These are phyloP conservation scores for Forpus xanthops DNA, from an alignment of 2,797 vertebrate species.

Conservation along the genomic window DNA sequence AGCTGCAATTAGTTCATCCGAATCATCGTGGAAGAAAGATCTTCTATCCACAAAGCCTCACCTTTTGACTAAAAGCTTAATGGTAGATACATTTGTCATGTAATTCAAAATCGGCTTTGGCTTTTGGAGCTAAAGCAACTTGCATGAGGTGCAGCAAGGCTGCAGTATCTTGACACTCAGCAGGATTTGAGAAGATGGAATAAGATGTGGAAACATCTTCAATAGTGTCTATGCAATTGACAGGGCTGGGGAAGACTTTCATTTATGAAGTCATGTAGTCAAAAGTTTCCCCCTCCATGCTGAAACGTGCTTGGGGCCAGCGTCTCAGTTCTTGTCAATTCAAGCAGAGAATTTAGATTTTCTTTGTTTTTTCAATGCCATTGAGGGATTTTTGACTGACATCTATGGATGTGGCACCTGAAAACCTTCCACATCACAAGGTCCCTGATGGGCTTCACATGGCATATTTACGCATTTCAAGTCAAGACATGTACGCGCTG, in stretches of 20 bases:
- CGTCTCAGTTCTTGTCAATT: background rate
- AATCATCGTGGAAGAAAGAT: background rate
- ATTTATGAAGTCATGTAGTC: background rate
- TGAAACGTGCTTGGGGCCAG: fast-evolving
- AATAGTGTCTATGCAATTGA: fast-evolving
- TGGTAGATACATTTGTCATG: background rate
- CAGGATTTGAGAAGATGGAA: background rate
- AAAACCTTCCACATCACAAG: background rate
- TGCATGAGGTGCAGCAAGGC: background rate
- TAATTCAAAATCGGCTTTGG: background rate
- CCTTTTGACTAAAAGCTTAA: constrained; percentile 5
- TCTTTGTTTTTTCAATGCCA: background rate
- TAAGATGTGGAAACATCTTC: background rate
- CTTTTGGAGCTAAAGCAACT: background rate
- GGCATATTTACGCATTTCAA: background rate
- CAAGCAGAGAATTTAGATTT: background rate
- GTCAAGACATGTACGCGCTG: background rate
- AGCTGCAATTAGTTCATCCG: background rate
- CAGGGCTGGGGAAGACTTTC: background rate
- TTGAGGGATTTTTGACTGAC: background rate
- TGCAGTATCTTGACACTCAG: background rate
- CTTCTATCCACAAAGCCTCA: background rate
- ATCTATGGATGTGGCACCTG: background rate
- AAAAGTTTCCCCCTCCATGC: background rate
- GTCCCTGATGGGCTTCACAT: background rate